A percentile compares a stretch with the other conserved stretches of the same genome.
These are phyloP conservation scores for Morone saxatilis DNA, from an alignment of 2,113 vertebrate genomes.

Conservation along the genomic window DNA sequence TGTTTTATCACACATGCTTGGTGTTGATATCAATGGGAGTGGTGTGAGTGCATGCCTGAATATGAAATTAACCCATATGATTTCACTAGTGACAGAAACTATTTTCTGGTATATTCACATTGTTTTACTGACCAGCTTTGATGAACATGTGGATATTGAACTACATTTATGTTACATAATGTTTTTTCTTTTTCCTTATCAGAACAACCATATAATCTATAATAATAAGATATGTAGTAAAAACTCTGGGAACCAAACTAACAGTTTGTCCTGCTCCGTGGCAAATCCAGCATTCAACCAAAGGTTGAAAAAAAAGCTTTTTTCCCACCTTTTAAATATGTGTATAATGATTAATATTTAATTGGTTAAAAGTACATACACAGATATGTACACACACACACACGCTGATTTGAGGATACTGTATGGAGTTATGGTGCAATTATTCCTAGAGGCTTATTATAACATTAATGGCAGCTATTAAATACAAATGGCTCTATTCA, in stretches of 20 bases:
- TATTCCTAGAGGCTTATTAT: neutral
- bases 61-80: neutral
- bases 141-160: neutral
- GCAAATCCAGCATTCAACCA: neutral
- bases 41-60: neutral
- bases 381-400: neutral
- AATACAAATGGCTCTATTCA: neutral
- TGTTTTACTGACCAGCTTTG: neutral
- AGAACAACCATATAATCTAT: neutral
- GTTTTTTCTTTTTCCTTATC: neutral
- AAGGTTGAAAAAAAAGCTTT: neutral
- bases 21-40: neutral
- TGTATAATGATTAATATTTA: neutral
- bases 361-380: no score
- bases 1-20: conserved; percentile 2
- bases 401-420: neutral
- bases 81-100: neutral
- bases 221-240: neutral
- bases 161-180: neutral
- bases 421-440: neutral
- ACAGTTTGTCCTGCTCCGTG: neutral
- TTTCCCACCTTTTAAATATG: neutral
- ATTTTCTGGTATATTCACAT: neutral
- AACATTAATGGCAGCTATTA: neutral
- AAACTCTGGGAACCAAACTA: neutral